These are phyloP conservation scores for Aradophagus sp. DNA, from an alignment of 1,140 invertebrate species.

Conservation along the genomic window DNA sequence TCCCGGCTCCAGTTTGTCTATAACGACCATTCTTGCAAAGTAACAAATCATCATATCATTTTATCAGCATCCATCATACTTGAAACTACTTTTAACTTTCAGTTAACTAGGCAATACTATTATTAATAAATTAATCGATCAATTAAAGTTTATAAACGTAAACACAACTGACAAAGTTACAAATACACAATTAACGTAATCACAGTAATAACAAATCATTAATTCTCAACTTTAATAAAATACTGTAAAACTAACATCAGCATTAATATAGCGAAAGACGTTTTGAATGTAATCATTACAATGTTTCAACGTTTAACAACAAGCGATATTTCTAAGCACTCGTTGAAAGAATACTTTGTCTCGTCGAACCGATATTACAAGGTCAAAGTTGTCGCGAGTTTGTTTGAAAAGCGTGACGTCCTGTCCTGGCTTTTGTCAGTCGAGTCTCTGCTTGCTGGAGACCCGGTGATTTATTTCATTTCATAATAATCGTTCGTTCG, in stretches of 20 bases:
- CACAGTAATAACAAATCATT: neutral
- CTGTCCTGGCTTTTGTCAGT: slow-evolving; percentile 39
- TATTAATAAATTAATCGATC: neutral
- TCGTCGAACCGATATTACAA: neutral
- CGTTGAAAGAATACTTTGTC: slow-evolving; percentile 19
- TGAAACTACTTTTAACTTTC: slow-evolving; percentile 10
- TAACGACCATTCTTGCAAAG: slow-evolving; percentile 13
- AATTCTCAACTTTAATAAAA: neutral
- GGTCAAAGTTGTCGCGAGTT: slow-evolving; percentile 2
- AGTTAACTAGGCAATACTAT: no score
- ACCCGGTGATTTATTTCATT: slow-evolving; percentile 45
- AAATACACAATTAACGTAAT: neutral
- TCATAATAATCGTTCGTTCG: slow-evolving; percentile 24
- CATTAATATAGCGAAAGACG: slow-evolving; percentile 1
- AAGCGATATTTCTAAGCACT: slow-evolving; percentile 32
- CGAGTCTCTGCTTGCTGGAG: slow-evolving; percentile 41
- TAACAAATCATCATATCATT: slow-evolving; percentile 1
- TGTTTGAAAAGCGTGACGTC: slow-evolving; percentile 35
- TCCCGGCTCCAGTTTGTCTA: neutral
- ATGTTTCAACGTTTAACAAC: slow-evolving; percentile 8
- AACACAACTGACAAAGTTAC: slow-evolving; percentile 1
- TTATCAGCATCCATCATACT: slow-evolving; percentile 4
- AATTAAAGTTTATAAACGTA: neutral
- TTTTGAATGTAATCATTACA: slow-evolving; percentile 16
- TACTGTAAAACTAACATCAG: slow-evolving; percentile 2